Evolutionary conservation across 2,888 invertebrate species (phyloP), one percentile per base, ranked within the genome.

Genomic region (Ophioninae sp.): DNA sequence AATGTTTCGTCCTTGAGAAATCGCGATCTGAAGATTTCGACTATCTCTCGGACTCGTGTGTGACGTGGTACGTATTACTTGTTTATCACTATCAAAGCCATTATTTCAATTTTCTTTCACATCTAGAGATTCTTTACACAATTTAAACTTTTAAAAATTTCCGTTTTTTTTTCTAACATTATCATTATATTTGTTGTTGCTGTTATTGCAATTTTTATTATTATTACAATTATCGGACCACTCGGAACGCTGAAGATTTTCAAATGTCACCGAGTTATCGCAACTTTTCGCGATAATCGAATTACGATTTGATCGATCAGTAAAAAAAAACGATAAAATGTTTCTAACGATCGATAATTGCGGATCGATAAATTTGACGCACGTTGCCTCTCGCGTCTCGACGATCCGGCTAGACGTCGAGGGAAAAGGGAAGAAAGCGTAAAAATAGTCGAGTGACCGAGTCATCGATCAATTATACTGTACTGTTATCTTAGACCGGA

Each of bases 371-470:
- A 51, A 3, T 51, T 51, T 51, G 17, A 13, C 13, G 41, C 51
- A 8, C n/a, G 2, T 56, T 64, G 6, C 6, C 10, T 30, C 44
- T 9, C 37, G 0, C 6, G 37, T 58, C 37, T 20, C 9, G 22
- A 69, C 51, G 17, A 17, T 44, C 23, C 61, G 44, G 61, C 51
- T 22, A n/a, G 39, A 51, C 13, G 9, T 30, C 22, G 41, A 10
- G 23, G 9, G 58, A 13, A 23, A 41, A 51, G n/a, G 6, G 23
- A 10, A 63, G 56, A 56, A 64, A 37, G 13, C 22, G 59, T 51
- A 22, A 59, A 76, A 44, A 81, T 76, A 74, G 65, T 73, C 83
- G 83, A 81, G 71, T 84, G 81, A 84, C 83, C 83, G 81, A 79
- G 77, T 81, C 71, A 72, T 73, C 72, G 59, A 39, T 68, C 65